A percentile compares a stretch with the other conserved stretches of the same genome.
Conservation (phyloP, 2,797 vertebrate species). For the Poeciliopsis presidionis region DNA sequence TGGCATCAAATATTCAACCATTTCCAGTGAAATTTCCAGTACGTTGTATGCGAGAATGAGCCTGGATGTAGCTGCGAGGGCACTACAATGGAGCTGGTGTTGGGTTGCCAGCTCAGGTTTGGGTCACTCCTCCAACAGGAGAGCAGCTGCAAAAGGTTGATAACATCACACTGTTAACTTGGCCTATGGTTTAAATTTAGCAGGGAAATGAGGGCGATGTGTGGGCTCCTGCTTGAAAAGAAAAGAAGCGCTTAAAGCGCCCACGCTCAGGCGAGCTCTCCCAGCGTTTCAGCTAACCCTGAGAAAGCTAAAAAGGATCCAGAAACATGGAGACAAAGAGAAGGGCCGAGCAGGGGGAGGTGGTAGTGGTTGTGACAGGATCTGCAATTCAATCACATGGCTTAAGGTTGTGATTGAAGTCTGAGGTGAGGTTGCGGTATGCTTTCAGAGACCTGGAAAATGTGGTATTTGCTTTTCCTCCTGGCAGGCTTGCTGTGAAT, state of each 20-base stretch:
- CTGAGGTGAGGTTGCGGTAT: conserved; percentile 30
- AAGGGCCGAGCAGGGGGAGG: conserved; percentile 14
- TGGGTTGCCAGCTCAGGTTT: conserved; percentile 61
- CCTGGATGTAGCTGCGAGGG: conserved; percentile 28
- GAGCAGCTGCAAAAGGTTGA: conserved; percentile 58
- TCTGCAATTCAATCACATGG: conserved; percentile 52
- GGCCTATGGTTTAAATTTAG: conserved; percentile 80
- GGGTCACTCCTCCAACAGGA: conserved; percentile 54
- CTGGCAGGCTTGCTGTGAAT: conserved; percentile 34
- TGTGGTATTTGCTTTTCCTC: conserved; percentile 23
- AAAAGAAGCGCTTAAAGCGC: conserved; percentile 71
- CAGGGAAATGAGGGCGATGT: conserved; percentile 75
- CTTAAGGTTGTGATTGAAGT: conserved; percentile 45
- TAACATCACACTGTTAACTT: conserved; percentile 65
- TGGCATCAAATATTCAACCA: conserved; percentile 28
- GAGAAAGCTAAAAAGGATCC: conserved; percentile 52
- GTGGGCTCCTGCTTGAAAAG: conserved; percentile 74
- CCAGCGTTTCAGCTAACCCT: conserved; percentile 58
- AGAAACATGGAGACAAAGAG: conserved; percentile 48
- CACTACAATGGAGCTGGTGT: conserved; percentile 31
- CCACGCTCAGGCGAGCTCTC: conserved; percentile 66
- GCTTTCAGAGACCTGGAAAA: conserved; percentile 31
- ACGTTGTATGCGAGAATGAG: conserved; percentile 22
- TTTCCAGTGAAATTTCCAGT: conserved; percentile 22
- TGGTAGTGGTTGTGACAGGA: conserved; percentile 51